Evolutionary conservation across 2,888 invertebrate species (phyloP).

Genomic region (Zeuzera pyrina): DNA sequence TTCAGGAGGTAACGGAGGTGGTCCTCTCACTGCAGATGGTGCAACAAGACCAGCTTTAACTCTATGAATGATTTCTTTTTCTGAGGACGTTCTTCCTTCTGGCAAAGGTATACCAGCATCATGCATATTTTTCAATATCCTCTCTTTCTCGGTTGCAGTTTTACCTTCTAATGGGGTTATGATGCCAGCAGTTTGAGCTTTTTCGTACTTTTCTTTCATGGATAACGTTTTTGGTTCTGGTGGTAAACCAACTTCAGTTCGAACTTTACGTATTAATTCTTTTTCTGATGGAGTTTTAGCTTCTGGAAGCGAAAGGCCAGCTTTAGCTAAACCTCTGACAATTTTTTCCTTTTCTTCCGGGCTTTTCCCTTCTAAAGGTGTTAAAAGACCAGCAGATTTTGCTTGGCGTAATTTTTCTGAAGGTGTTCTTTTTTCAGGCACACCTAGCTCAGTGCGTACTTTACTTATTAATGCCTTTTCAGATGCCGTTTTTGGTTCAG

Average conservation of each 20-base stretch:
- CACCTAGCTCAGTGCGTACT: constrained; percentile 17
- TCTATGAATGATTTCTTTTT: constrained; percentile 12
- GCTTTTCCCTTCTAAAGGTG: constrained; percentile 18
- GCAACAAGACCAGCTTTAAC: constrained; percentile 11
- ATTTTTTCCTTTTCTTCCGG: constrained; percentile 19
- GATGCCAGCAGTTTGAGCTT: constrained; percentile 22
- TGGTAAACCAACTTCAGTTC: constrained; percentile 13
- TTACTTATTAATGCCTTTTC: constrained; percentile 22
- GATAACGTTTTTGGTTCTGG: constrained; percentile 11
- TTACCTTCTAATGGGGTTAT: constrained; percentile 25
- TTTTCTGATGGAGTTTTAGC: constrained; percentile 21
- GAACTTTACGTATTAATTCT: constrained; percentile 18
- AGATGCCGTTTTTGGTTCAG: constrained; percentile 20
- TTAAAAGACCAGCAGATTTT: constrained; percentile 18
- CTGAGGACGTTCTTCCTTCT: constrained; percentile 22
- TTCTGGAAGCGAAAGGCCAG: constrained; percentile 23
- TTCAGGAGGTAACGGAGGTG: constrained; percentile 8
- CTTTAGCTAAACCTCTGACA: constrained; percentile 14
- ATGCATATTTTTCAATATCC: constrained; percentile 17
- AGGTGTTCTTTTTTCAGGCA: constrained; percentile 17
- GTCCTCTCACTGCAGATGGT: not conserved
- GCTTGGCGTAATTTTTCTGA: constrained; percentile 1
- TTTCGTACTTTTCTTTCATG: constrained; percentile 18
- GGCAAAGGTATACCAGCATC: constrained; percentile 24
- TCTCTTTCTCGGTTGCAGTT: constrained; percentile 20